Base-by-base conservation (phyloP, 1,140 invertebrate genomes). In the Psilanteris sp. region DNA sequence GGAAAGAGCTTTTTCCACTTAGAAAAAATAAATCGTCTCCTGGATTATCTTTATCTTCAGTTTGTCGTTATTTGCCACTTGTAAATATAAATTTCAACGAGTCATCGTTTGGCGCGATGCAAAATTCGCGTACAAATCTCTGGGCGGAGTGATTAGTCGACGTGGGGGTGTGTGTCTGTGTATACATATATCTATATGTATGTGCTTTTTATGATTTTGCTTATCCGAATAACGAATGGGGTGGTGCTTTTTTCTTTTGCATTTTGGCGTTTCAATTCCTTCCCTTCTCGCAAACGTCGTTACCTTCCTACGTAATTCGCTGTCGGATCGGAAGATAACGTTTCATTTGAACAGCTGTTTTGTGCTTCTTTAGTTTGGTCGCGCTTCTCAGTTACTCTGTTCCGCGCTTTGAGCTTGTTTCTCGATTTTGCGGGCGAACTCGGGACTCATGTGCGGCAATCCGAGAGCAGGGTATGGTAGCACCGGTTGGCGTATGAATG, bases 401-500 rank as follows among this genome's bases (percentile, higher is more conserved):
- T 88, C 86, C 3, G 85, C 79, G 61, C 80, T 87, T 26, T 87
- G 86, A 10, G 85, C 83, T 29, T 87, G 86, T 10, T 89, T 88
- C 31, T 88, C 87, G 10, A 89, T 87, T 43, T 87, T 87, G 16
- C 88, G 82, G 11, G 86, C 79, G 14, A 86, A 59, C 31, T 88
- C 81, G 71, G 88, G 85, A 73, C 86, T 87, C 83, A 86, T 85
- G 59, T 84, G 83, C 4, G 85, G 82, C 73, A 84, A 79, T 24
- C 37, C 41, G 24, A 50, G 52, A 16, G 32, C 64, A 9, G 85
- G 85, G 37, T 85, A 89, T 9, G 91, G 90, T 26, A 92, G 81
- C 24, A 89, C 87, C 4, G 93, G 93, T 82, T 94, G 93, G 27
- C 91, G 91, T 81, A 94, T 90, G 14, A 94, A 90, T 52, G 92